phyloP scores from a whole-genome alignment of 1,140 invertebrate genomes.

The Apolygus lucorum region DNA sequence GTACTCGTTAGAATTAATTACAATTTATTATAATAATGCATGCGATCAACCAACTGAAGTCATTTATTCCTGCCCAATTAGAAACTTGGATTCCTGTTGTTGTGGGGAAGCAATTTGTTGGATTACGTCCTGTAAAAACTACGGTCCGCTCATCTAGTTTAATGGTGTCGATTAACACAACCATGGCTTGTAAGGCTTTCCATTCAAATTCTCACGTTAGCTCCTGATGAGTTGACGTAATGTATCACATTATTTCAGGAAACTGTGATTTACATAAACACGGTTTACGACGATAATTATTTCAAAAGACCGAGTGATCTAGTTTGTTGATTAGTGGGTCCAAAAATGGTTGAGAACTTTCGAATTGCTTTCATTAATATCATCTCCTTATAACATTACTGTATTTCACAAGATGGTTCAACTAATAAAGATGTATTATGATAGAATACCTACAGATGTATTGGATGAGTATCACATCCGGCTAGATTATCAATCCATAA shows the following conservation, averaged over 20 bases:
- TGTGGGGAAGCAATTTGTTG: constrained; percentile 7
- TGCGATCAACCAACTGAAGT: constrained; percentile 1
- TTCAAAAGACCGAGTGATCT: too few relatives aligned
- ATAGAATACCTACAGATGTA: too few relatives aligned
- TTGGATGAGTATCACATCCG: too few relatives aligned
- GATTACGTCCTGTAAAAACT: not conserved
- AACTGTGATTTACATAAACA: too few relatives aligned
- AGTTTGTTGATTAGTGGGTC: too few relatives aligned
- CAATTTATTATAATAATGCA: constrained; percentile 3
- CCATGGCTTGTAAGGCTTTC: not conserved
- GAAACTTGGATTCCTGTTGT: not conserved
- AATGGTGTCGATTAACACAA: not conserved
- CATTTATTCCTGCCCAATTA: constrained; percentile 6
- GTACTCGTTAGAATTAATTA: constrained; percentile 3
- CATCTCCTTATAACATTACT: too few relatives aligned
- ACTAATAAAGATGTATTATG: too few relatives aligned
- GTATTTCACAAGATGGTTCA: too few relatives aligned
- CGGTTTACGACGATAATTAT: too few relatives aligned
- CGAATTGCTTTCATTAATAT: too few relatives aligned
- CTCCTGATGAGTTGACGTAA: not conserved
- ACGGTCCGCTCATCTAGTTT: not conserved
- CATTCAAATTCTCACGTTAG: not conserved
- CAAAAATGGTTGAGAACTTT: too few relatives aligned
- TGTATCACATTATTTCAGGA: not conserved
- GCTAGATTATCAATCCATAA: too few relatives aligned